Conservation (phyloP, 2,888 invertebrate species). For the Microctonus hyperodae region DNA sequence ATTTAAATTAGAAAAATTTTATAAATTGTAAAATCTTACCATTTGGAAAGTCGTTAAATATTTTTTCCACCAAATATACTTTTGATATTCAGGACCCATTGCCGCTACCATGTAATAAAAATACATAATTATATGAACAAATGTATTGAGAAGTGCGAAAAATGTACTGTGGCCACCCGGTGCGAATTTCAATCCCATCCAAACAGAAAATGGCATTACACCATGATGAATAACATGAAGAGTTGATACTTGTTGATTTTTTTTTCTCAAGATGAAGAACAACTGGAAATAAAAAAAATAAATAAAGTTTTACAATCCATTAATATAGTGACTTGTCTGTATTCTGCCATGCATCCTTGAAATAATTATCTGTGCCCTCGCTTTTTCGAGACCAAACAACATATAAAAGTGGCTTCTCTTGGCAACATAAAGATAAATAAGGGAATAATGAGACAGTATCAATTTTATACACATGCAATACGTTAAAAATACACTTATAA, state of each 20-base stretch:
- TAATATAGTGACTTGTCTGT: neutral
- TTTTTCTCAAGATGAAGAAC: conserved; percentile 94
- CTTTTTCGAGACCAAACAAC: neutral
- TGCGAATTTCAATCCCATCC: conserved; percentile 94
- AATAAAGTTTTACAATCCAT: neutral
- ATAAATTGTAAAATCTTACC: conserved; percentile 65
- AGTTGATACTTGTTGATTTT: conserved; percentile 91
- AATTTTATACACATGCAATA: neutral
- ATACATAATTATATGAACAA: conserved; percentile 97
- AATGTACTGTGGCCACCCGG: conserved; percentile 98
- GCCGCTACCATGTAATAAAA: conserved; percentile 96
- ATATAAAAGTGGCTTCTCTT: neutral
- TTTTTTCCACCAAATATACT: conserved; percentile 98
- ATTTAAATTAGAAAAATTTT: neutral
- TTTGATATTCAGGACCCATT: conserved; percentile 91
- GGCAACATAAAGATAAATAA: neutral
- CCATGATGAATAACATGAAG: conserved; percentile 97
- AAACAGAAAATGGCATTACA: conserved; percentile 94
- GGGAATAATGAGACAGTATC: neutral
- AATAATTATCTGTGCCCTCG: neutral
- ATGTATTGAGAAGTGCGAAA: conserved; percentile 91
- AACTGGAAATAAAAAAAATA: conserved; percentile 62
- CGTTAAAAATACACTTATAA: neutral
- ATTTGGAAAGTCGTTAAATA: conserved; percentile 95
- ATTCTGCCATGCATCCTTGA: neutral